phyloP scores from a whole-genome alignment of 2,888 invertebrate species.

The Toxonevra muliebris region DNA sequence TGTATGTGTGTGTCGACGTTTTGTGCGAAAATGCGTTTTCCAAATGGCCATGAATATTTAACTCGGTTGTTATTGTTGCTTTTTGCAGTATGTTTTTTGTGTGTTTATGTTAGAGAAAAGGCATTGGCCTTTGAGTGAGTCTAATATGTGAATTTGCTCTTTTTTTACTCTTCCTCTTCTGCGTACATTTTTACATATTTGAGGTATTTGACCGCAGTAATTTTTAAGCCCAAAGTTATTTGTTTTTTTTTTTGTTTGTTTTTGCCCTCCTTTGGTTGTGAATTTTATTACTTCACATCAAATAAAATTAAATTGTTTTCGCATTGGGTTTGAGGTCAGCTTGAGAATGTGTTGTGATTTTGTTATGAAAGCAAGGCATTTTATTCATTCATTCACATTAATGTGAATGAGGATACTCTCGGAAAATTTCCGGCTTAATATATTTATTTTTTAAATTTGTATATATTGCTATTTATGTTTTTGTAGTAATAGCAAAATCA shows the following conservation, averaged over 20 bases:
- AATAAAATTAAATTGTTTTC: not conserved
- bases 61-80: not conserved
- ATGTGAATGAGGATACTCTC: too few relatives aligned
- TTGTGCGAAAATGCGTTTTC: not conserved
- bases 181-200: not conserved
- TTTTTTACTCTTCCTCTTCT: not conserved
- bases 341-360: too few relatives aligned
- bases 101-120: not conserved
- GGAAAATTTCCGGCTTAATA: too few relatives aligned
- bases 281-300: constrained; percentile 1
- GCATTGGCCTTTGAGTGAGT: not conserved
- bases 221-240: not conserved
- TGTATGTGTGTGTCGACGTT: not conserved
- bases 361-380: too few relatives aligned
- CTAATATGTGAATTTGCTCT: not conserved
- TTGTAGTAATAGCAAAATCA: too few relatives aligned
- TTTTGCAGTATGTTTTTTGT: not conserved
- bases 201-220: not conserved
- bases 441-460: too few relatives aligned
- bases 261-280: not conserved
- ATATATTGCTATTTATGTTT: too few relatives aligned
- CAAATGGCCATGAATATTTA: constrained; percentile 3
- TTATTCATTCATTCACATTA: too few relatives aligned
- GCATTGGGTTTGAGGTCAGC: too few relatives aligned
- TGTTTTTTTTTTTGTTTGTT: not conserved